Base-by-base conservation (phyloP, 2,113 vertebrate genomes). In the Acrocephalus kingi region DNA sequence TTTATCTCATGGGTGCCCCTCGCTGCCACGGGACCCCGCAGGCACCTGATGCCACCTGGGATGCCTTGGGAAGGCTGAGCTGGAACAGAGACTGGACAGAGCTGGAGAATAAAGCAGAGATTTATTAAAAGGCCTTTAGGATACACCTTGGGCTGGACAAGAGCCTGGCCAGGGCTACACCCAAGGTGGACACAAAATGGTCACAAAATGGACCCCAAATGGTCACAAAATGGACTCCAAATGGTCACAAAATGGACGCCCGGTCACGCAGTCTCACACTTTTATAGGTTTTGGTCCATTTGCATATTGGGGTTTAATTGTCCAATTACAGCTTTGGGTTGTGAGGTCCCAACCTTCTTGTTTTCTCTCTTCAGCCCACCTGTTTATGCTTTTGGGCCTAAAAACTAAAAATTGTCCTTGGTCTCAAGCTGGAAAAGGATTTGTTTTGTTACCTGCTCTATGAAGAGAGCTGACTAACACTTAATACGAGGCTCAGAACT, bases 11-110 rank as follows among this genome's bases (percentile, higher is more conserved):
- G 16, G 4, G 22, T 25, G 16, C 25, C 66, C 43, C 11, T 20
- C 27, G 0, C 27, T 31, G 45, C 75, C 23, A 1, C 0, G 6
- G 71, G 28, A 18, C 5, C 15, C 3, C 7, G 2, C 1, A 24
- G 31, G 14, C 46, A 1, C 9, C 2, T 0, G 35, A 0, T 16
- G 61, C 27, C n/a, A 13, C 19, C 25, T 16, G 52, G 30, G 52
- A 17, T 30, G 16, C 52, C 52, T 31, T 31, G 54, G 31, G 30
- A 56, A 12, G 54, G 54, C 54, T 56, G 54, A 12, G 3, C 19
- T 56, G 54, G 35, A 39, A 28, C 17, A 19, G 25, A 39, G 24
- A 8, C 25, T 39, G 35, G 16, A 6, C 11, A 39, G 24, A 61
- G 59, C 16, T 1, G 11, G 59, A 12, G 59, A 61, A 61, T 27